phyloP scores from a whole-genome alignment of 1,140 invertebrate genomes.

The Coelopa frigida region DNA sequence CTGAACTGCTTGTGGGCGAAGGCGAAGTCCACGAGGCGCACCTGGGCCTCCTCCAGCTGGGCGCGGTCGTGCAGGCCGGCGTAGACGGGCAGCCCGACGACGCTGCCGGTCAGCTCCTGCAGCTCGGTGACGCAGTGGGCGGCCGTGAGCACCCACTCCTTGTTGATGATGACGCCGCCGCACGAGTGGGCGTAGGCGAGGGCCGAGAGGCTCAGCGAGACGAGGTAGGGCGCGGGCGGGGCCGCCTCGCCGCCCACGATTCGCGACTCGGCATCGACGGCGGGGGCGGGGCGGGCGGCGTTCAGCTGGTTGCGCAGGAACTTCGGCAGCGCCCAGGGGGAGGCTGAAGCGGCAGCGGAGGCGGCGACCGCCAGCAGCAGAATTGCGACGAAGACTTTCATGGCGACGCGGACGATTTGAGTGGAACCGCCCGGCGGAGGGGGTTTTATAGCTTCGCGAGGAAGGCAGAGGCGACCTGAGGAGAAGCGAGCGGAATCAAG shows the following conservation, averaged over 20 bases:
- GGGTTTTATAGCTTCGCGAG: no score
- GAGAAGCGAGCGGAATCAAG: no score
- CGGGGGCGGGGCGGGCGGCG: background rate
- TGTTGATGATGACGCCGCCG: constrained; percentile 53
- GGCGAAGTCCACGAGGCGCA: constrained; percentile 32
- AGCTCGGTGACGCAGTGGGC: constrained; percentile 47
- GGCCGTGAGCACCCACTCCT: constrained; percentile 52
- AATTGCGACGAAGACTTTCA: background rate
- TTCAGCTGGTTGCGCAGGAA: background rate
- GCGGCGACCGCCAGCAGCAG: constrained; percentile 6
- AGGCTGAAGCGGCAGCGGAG: background rate
- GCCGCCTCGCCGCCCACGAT: constrained; percentile 47
- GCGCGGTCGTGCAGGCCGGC: constrained; percentile 30
- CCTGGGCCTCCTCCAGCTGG: constrained; percentile 25
- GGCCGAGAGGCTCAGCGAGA: constrained; percentile 49
- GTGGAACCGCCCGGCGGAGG: background rate
- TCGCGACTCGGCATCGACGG: constrained; percentile 8
- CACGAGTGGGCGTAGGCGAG: constrained; percentile 52
- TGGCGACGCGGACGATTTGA: no score
- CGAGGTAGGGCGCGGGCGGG: constrained; percentile 50
- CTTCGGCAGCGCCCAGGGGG: background rate
- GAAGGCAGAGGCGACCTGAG: no score
- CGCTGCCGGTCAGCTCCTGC: constrained; percentile 15
- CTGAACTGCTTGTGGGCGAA: constrained; percentile 26
- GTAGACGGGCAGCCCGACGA: constrained; percentile 24